phyloP scores from a whole-genome alignment of 2,797 vertebrate species.

The Ptychadena robeensis region DNA sequence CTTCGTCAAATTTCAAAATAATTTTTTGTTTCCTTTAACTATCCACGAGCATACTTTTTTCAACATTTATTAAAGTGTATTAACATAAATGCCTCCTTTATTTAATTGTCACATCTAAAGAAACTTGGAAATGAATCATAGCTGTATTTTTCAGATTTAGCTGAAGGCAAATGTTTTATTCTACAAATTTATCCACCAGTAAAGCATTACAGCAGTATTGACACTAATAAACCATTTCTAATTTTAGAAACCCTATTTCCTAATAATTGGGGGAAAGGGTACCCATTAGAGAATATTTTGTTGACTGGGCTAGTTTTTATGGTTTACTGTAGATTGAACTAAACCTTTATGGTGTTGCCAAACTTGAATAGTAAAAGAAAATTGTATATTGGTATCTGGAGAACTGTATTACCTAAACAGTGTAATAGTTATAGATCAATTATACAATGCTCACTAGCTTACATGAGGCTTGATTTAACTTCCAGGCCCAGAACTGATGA shows the following conservation, averaged over 20 bases:
- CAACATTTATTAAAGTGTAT: slow-evolving; percentile 48
- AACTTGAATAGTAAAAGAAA: slow-evolving; percentile 18
- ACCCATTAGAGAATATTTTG: not conserved
- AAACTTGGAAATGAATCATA: slow-evolving; percentile 30
- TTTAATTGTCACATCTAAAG: slow-evolving; percentile 39
- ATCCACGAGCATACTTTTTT: slow-evolving; percentile 35
- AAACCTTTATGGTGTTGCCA: slow-evolving; percentile 28
- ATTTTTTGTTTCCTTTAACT: slow-evolving; percentile 17
- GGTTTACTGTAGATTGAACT: slow-evolving; percentile 1
- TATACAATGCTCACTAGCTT: slow-evolving; percentile 14
- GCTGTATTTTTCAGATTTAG: slow-evolving; percentile 43
- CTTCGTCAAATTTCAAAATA: slow-evolving; percentile 21
- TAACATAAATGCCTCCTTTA: slow-evolving; percentile 51
- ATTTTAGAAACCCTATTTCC: slow-evolving; percentile 16
- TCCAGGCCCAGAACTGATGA: slow-evolving; percentile 15
- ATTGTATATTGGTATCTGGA: slow-evolving; percentile 34
- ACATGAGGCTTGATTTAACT: slow-evolving; percentile 9
- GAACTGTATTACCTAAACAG: slow-evolving; percentile 21
- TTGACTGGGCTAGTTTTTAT: slow-evolving; percentile 22
- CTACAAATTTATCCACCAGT: slow-evolving; percentile 38
- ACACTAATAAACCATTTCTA: slow-evolving; percentile 39
- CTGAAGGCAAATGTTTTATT: slow-evolving; percentile 48
- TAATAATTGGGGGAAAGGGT: not conserved
- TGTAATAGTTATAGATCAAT: slow-evolving; percentile 27
- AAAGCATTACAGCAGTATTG: slow-evolving; percentile 28